A percentile compares a stretch with the other conserved stretches of the same genome.
Conservation (phyloP, 1,140 invertebrate genomes). For the Oscheius sp. region DNA sequence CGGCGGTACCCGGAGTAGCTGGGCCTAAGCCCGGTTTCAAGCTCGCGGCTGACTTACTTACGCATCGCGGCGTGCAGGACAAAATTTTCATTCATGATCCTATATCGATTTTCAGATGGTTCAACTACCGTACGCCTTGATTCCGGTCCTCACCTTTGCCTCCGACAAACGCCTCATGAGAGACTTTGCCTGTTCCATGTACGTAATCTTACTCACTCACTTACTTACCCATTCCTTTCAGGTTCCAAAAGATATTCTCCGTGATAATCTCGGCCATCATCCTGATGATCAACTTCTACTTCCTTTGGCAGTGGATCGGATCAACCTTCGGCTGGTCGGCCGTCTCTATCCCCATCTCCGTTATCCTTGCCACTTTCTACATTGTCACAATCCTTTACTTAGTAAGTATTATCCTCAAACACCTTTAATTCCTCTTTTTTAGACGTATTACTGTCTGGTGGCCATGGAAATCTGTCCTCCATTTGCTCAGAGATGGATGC, state of each 20-base stretch:
- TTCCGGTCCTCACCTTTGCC: conserved; percentile 84
- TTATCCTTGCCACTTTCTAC: conserved; percentile 69
- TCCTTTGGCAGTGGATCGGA: conserved; percentile 71
- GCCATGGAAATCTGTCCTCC: conserved; percentile 35
- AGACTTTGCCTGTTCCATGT: conserved; percentile 75
- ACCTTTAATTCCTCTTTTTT: conserved; percentile 9
- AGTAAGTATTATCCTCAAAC: conserved; percentile 52
- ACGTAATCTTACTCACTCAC: conserved; percentile 57
- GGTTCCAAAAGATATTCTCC: conserved; percentile 39
- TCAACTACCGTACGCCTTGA: conserved; percentile 68
- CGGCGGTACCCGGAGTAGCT: no score
- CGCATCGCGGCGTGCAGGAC: no score
- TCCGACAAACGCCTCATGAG: conserved; percentile 78
- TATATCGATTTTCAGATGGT: conserved; percentile 29
- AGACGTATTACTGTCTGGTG: conserved; percentile 38
- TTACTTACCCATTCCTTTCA: conserved; percentile 35
- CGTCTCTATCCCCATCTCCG: conserved; percentile 65
- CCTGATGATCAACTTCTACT: conserved; percentile 79
- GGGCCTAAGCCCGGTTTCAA: no score
- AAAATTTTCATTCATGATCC: neutral
- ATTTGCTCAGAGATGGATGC: conserved; percentile 18
- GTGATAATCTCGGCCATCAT: conserved; percentile 68
- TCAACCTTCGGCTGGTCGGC: conserved; percentile 62
- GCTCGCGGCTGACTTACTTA: no score
- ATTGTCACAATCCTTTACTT: conserved; percentile 73